Evolutionary conservation across 2,888 invertebrate species (phyloP), one percentile per base, ranked within the genome.

Genomic region (Acronicta alni): DNA sequence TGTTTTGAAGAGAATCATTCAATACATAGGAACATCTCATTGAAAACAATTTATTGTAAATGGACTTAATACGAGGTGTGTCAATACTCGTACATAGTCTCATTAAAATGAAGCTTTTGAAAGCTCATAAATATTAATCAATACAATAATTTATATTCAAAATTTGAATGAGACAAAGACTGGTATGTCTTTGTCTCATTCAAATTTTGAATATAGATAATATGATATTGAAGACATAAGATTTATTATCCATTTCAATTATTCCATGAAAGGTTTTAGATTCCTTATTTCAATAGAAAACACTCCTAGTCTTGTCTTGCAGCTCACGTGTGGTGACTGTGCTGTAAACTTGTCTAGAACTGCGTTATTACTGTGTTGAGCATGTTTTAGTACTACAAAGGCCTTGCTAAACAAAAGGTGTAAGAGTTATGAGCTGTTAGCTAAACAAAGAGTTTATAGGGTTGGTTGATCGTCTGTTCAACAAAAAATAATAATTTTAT

Each of bases 191-290:
- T 32, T 30, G 26, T 48, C 5, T 26, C 15, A 58, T 63, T 58
- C 43, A 58, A 26, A 47, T 35, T 14, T 14, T 35, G 10, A 67
- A 44, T 54, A 6, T 26, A 58, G n/a, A 17, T 51, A 43, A 16
- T 14, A 37, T 53, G 17, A 46, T 42, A 30, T 30, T 54, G 35
- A 49, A 32, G 41, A 35, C 37, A 54, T 54, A 12, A n/a, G n/a
- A 67, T 58, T 51, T 46, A 52, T 69, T 37, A 69, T 49, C 15
- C 2, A 49, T 58, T 69, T 58, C 52, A 56, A 70, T 55, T 14
- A 64, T 51, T 26, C 0, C 7, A 54, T 23, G 7, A 49, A 16
- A n/a, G 0, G 26, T 32, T n/a, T n/a, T 15, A n/a, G 14, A 38
- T 43, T 43, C 18, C 6, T n/a, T 46, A 45, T 23, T 30, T 37